Base-by-base conservation (phyloP, 2,888 invertebrate species). In the Diadegma fenestrale region DNA sequence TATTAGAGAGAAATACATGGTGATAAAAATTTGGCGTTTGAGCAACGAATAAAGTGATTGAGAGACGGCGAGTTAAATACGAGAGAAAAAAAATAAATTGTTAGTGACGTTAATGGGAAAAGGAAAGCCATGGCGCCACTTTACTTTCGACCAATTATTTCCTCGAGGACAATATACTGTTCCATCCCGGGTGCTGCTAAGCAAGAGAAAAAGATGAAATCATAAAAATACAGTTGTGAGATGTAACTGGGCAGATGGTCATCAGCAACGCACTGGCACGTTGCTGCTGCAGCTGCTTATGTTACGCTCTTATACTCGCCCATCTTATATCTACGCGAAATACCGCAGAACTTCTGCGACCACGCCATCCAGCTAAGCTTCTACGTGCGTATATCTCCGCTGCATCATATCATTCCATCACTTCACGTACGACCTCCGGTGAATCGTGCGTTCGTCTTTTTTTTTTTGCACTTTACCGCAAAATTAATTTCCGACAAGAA, bases 61-160 rank as follows among this genome's bases (percentile, higher is more conserved):
- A 69, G 7, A 14, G 69, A 43, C 1, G 6, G 17, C 12, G 12
- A 5, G 30, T 30, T 33, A 48, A 69, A 8, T 14, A 72, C 10
- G 37, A 41, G 14, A 14, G 8, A 51, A 30, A 63, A 19, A 33
- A n/a, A 17, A 43, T 26, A 26, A 58, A 58, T 68, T 63, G 30
- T 8, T 37, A 17, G 37, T 54, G 10, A 64, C 26, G 48, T 54
- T 26, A 61, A 79, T 68, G 76, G 68, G 72, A 85, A 86, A 82
- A 72, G 85, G 86, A 86, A 86, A 86, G 85, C 80, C 79, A 69
- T 63, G 61, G 76, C 37, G 78, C 77, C 84, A 86, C 73, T 82
- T 86, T 86, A 86, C 86, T 86, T 86, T 85, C 85, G 85, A 86
- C 76, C 85, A 85, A 86, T 85, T 86, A 85, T 82, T 85, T 68